A percentile compares a stretch with the other conserved stretches of the same genome.
Evolutionary conservation across 2,113 vertebrate genomes (phyloP).

Genomic region (Elgaria multicarinata): DNA sequence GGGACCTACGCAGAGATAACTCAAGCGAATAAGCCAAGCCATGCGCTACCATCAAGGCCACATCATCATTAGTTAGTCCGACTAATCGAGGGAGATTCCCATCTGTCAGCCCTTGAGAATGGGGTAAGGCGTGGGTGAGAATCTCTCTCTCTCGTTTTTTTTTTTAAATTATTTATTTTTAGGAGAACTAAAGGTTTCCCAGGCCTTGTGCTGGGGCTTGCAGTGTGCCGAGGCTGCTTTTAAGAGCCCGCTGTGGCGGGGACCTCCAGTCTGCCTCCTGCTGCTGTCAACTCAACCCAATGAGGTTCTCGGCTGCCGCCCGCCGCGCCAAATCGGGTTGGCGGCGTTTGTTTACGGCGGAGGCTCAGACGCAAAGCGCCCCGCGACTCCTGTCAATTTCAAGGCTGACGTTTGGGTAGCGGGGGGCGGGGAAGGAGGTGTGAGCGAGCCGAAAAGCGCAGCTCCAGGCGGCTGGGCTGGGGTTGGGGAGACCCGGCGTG

Average conservation of each 20-base stretch:
- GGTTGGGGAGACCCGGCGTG: not conserved
- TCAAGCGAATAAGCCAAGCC: not conserved
- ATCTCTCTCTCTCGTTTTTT: not conserved
- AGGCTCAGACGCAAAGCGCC: not conserved
- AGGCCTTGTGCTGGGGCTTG: too few relatives aligned
- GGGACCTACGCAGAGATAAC: not conserved
- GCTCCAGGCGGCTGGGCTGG: not conserved
- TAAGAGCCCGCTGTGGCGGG: too few relatives aligned
- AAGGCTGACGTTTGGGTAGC: too few relatives aligned
- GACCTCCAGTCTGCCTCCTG: too few relatives aligned
- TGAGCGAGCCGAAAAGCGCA: not conserved
- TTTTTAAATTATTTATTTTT: too few relatives aligned
- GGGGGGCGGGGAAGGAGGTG: too few relatives aligned
- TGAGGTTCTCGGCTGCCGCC: not conserved
- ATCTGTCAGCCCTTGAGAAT: not conserved
- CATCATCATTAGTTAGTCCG: not conserved
- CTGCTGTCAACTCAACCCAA: not conserved
- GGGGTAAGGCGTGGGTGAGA: not conserved
- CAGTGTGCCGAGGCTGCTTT: not conserved
- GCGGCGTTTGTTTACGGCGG: not conserved
- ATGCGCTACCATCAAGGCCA: not conserved
- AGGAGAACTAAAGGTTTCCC: not conserved
- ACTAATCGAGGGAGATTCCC: not conserved
- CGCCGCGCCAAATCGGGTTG: not conserved
- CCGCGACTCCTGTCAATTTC: not conserved